Conservation (phyloP, 2,113 vertebrate genomes). For the Halcyon malimbica region DNA sequence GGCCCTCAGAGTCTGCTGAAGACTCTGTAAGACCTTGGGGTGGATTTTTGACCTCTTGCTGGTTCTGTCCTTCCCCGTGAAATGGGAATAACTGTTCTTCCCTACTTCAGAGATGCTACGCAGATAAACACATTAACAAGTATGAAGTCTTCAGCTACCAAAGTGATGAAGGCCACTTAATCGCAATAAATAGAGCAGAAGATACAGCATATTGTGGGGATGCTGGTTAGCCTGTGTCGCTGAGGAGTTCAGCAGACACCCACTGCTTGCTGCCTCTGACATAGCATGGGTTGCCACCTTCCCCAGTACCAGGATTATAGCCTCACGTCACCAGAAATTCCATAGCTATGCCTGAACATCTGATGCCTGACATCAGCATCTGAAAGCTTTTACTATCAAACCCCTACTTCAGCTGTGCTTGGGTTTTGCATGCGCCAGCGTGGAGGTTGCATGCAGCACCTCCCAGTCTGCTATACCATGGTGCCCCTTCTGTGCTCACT, state of each 20-base stretch:
- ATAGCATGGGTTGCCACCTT: not conserved
- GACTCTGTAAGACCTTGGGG: not conserved
- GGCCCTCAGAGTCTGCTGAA: not conserved
- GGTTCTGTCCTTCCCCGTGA: not conserved
- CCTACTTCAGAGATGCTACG: not conserved
- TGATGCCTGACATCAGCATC: not conserved
- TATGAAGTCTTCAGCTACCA: not conserved
- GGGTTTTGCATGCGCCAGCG: not conserved
- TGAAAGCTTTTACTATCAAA: not conserved
- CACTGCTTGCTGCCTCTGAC: not conserved
- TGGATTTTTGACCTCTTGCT: not conserved
- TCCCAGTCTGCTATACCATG: rapidly evolving
- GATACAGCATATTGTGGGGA: not conserved
- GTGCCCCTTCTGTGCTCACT: rapidly evolving
- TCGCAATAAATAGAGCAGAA: not conserved
- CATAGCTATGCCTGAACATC: not conserved
- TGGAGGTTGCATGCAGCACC: not conserved
- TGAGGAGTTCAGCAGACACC: not conserved
- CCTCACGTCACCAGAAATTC: not conserved
- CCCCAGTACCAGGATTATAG: not conserved
- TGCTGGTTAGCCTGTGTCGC: not conserved
- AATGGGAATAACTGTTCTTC: not conserved
- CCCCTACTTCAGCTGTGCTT: not conserved
- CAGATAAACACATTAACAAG: not conserved
- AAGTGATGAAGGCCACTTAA: not conserved